These are phyloP conservation scores for Pipistrellus pygmaeus DNA, from an alignment of 2,797 vertebrate species.

Conservation along the genomic window DNA sequence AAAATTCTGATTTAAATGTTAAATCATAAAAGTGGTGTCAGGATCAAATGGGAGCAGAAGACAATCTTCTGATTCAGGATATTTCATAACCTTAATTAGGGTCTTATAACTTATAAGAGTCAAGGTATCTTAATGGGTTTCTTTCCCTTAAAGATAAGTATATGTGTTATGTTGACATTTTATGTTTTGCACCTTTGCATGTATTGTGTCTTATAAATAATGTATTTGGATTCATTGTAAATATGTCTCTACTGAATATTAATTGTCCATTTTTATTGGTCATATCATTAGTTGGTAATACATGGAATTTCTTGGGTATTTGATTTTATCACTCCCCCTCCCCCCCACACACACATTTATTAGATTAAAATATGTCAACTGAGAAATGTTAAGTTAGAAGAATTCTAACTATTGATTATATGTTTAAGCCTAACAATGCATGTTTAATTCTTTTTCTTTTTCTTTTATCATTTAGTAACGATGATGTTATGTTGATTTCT, in stretches of 20 bases:
- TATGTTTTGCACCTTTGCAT: neutral
- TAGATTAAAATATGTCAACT: slow-evolving; percentile 2
- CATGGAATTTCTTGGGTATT: neutral
- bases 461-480: slow-evolving; percentile 74
- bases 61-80: neutral
- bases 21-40: neutral
- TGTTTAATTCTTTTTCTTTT: slow-evolving; percentile 67
- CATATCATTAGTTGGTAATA: slow-evolving; percentile 23
- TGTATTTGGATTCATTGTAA: slow-evolving; percentile 43
- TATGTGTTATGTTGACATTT: neutral
- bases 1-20: neutral
- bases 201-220: neutral
- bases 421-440: slow-evolving; percentile 38
- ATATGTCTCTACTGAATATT: slow-evolving; percentile 27
- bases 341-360: neutral
- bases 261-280: neutral
- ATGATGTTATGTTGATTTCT: slow-evolving; percentile 75
- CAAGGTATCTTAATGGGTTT: neutral
- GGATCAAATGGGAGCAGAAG: neutral
- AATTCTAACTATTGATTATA: slow-evolving; percentile 59
- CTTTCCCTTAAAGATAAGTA: neutral
- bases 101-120: neutral
- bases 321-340: neutral
- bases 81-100: neutral
- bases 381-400: slow-evolving; percentile 52